A percentile compares a stretch with the other conserved stretches of the same genome.
phyloP scores from a whole-genome alignment of 53 echinoderm and acorn worm genomes.

The Holothuria leucospilota region DNA sequence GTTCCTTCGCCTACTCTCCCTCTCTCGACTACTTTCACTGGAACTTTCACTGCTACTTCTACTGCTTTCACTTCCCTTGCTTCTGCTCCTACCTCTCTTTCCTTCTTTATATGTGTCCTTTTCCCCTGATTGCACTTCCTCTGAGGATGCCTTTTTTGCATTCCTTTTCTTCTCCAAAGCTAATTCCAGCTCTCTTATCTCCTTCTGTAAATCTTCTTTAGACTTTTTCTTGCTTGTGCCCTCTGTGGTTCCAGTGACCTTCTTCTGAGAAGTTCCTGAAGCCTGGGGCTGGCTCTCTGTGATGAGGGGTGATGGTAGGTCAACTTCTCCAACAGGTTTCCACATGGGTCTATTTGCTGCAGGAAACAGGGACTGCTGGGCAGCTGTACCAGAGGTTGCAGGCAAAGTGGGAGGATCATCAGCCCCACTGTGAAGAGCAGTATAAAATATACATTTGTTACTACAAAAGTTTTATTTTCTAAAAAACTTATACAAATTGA shows the following conservation, averaged over 20 bases:
- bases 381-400: neutral
- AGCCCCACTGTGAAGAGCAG: neutral
- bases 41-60: constrained; percentile 22
- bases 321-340: constrained; percentile 28
- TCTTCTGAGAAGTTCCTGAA: neutral
- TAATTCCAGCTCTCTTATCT: constrained; percentile 37
- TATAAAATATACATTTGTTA: no score
- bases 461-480: no score
- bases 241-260: neutral
- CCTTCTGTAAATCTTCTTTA: constrained; percentile 35
- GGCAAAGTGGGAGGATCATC: neutral
- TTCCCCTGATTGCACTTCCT: neutral
- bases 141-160: constrained; percentile 27
- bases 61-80: neutral
- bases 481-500: no score
- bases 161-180: constrained; percentile 33
- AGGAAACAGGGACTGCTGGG: constrained; percentile 24
- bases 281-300: neutral
- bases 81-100: constrained; percentile 1
- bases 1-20: constrained; percentile 24
- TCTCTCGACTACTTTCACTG: constrained; percentile 24
- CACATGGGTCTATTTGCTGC: constrained; percentile 38
- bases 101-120: neutral
- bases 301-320: constrained; percentile 25
- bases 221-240: constrained; percentile 30